Percentiles rank a stretch among this genome's conserved stretches.
phyloP scores from a whole-genome alignment of 2,113 vertebrate genomes.

The Pygoscelis antarcticus region DNA sequence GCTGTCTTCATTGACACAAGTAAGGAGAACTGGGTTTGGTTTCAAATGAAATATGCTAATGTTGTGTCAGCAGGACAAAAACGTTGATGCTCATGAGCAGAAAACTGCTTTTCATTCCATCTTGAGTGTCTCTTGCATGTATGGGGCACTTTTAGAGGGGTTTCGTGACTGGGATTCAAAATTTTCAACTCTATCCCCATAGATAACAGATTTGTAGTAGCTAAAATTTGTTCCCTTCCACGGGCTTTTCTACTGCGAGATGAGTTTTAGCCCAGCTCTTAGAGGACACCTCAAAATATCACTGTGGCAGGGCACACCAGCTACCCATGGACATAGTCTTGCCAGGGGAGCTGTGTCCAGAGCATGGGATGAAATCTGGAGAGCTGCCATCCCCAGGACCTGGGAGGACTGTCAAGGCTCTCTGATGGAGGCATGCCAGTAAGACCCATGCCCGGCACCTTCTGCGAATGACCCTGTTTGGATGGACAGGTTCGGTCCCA shows the following conservation, averaged over 20 bases:
- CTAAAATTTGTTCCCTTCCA: neutral
- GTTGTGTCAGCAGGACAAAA: neutral
- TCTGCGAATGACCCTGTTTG: neutral
- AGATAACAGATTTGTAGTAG: neutral
- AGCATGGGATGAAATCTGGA: neutral
- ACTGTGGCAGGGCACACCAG: neutral
- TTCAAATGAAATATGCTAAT: neutral
- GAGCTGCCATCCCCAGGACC: neutral
- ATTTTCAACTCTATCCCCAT: neutral
- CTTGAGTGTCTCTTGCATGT: neutral
- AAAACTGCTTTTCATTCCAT: neutral
- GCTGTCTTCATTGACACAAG: constrained; percentile 94
- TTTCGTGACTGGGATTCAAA: neutral
- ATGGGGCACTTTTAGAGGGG: neutral
- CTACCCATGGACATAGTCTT: neutral
- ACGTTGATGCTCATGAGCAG: neutral
- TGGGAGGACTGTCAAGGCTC: neutral
- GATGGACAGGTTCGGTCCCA: neutral
- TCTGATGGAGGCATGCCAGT: neutral
- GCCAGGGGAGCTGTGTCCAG: neutral
- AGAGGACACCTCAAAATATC: neutral
- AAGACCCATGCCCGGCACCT: neutral
- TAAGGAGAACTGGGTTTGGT: constrained; percentile 70
- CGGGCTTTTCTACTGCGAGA: neutral
- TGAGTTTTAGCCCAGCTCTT: neutral